These are phyloP conservation scores for Diadumene lineata DNA, from an alignment of 92 coral and sea anemone genomes.

Conservation along the genomic window DNA sequence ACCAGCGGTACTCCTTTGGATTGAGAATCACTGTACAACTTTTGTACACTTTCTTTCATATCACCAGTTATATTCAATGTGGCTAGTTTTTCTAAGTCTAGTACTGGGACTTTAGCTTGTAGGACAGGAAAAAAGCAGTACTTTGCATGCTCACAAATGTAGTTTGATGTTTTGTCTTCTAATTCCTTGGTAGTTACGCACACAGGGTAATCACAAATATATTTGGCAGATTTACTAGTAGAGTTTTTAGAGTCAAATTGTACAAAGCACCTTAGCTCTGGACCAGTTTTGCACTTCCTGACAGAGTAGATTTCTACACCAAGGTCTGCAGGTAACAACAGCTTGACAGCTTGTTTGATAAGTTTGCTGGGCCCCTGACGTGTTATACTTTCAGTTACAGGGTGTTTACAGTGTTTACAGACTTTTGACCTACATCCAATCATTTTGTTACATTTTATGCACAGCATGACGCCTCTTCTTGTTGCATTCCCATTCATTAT, in stretches of 20 bases:
- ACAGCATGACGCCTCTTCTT: constrained; percentile 93
- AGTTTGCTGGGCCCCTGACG: constrained; percentile 43
- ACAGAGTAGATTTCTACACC: constrained; percentile 65
- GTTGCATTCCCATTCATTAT: constrained; percentile 93
- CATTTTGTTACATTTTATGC: constrained; percentile 77
- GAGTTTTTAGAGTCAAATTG: constrained; percentile 25
- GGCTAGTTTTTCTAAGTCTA: constrained; percentile 44
- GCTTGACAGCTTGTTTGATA: constrained; percentile 74
- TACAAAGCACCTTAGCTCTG: constrained; percentile 94
- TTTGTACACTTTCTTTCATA: constrained; percentile 58
- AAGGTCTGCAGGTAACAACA: constrained; percentile 60
- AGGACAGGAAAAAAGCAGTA: constrained; percentile 42
- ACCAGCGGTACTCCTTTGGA: constrained; percentile 70
- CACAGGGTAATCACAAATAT: constrained; percentile 76
- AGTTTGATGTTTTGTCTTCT: constrained; percentile 38
- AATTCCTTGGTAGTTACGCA: constrained; percentile 77
- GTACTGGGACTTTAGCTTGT: constrained; percentile 61
- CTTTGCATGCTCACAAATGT: constrained; percentile 87
- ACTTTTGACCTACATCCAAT: constrained; percentile 96
- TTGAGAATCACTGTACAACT: constrained; percentile 50
- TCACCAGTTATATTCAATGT: constrained; percentile 45
- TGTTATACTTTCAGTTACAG: constrained; percentile 45
- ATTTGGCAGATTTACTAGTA: constrained; percentile 7
- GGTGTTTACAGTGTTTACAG: constrained; percentile 85
- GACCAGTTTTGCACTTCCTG: constrained; percentile 75